These are phyloP conservation scores for Ramazzottius varieornatus DNA, from an alignment of 2,888 invertebrate species.

Conservation along the genomic window DNA sequence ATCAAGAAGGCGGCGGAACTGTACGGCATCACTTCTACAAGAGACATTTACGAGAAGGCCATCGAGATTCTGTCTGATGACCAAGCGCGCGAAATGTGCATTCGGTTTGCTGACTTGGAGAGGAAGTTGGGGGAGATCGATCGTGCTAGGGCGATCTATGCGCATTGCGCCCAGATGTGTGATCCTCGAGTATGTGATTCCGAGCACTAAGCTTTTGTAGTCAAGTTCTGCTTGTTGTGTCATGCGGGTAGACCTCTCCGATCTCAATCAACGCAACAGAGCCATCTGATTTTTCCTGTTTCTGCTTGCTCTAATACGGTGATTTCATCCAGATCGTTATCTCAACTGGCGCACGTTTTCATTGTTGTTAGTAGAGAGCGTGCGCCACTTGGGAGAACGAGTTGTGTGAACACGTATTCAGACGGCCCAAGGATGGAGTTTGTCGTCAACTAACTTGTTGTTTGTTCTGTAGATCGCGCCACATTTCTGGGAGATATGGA, in stretches of 20 bases:
- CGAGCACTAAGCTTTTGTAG: constrained; percentile 2
- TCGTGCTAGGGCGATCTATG: constrained; percentile 79
- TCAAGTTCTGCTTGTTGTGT: too few species aligned
- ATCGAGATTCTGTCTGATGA: constrained; percentile 73
- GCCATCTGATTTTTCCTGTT: too few species aligned
- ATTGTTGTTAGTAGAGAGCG: too few species aligned
- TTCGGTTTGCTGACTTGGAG: constrained; percentile 89
- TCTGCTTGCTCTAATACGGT: too few species aligned
- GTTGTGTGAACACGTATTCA: too few species aligned
- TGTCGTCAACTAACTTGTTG: too few species aligned
- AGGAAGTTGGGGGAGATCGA: constrained; percentile 93
- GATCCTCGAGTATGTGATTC: constrained; percentile 65
- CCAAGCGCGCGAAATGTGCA: constrained; percentile 69
- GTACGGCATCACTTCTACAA: constrained; percentile 81
- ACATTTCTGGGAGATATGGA: constrained; percentile 96
- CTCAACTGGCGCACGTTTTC: too few species aligned
- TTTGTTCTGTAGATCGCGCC: constrained; percentile 39
- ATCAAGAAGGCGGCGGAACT: constrained; percentile 92
- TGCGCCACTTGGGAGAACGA: too few species aligned
- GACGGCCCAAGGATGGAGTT: too few species aligned
- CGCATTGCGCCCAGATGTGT: constrained; percentile 93
- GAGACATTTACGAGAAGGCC: constrained; percentile 91
- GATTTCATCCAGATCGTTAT: too few species aligned
- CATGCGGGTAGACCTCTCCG: too few species aligned
- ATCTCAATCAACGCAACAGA: too few species aligned